Evolutionary conservation across 2,797 vertebrate genomes (phyloP).

Genomic region (Lophotriccus pileatus): DNA sequence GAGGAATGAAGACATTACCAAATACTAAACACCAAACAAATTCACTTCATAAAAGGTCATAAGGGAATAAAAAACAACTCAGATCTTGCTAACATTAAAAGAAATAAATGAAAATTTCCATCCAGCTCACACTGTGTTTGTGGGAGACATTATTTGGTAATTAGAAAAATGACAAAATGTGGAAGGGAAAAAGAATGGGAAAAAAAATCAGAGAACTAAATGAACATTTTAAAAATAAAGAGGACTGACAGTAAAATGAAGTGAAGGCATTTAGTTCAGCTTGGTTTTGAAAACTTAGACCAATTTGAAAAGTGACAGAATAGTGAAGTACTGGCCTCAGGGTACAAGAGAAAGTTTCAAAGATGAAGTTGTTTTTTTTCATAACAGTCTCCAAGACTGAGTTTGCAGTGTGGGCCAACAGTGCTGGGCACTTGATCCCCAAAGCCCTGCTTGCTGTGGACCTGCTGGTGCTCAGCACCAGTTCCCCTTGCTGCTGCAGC

Average conservation of each 20-base stretch:
- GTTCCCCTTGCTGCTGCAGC: neutral
- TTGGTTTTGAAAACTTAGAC: neutral
- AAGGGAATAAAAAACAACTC: neutral
- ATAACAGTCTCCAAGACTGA: neutral
- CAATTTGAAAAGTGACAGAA: neutral
- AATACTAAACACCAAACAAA: neutral
- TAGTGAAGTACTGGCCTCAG: neutral
- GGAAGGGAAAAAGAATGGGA: neutral
- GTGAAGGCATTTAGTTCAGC: neutral
- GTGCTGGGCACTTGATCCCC: neutral
- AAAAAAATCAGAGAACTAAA: neutral
- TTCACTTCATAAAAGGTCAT: neutral
- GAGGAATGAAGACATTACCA: neutral
- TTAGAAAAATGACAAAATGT: neutral
- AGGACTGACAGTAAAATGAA: neutral
- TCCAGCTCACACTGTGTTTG: neutral
- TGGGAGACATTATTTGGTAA: neutral
- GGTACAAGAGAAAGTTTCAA: neutral
- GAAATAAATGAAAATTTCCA: neutral
- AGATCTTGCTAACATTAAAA: neutral
- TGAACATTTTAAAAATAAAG: neutral
- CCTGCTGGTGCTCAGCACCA: neutral
- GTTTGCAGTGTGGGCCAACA: neutral
- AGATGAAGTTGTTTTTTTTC: conserved; percentile 2
- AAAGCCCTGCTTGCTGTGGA: neutral